Conservation (phyloP, 2,113 vertebrate species). For the Phoxinus phoxinus region DNA sequence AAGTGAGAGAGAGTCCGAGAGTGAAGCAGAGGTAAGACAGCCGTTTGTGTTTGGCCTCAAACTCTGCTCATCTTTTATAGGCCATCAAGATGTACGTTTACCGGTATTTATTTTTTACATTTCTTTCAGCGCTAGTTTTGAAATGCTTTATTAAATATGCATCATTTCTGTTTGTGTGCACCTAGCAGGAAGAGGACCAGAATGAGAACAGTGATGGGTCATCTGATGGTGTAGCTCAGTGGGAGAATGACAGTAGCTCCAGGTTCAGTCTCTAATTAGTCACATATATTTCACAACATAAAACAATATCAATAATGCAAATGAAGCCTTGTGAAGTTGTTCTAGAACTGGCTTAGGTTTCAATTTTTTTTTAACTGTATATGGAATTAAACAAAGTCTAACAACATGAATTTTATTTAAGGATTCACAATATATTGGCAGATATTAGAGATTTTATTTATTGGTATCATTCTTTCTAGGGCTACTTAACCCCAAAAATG, state of each 20-base stretch:
- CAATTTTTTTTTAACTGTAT: not conserved
- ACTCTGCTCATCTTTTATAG: not conserved
- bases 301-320: not conserved
- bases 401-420: not conserved
- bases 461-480: too few relatives aligned
- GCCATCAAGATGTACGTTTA: not conserved
- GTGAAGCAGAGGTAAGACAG: conserved; percentile 37
- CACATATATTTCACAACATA: not conserved
- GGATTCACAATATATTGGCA: too few relatives aligned
- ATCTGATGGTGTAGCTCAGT: conserved; percentile 84
- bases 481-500: too few relatives aligned
- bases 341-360: not conserved
- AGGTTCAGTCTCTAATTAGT: conserved; percentile 74
- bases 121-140: not conserved
- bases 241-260: conserved; percentile 95
- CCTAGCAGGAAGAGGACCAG: conserved; percentile 81
- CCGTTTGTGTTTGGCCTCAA: too few relatives aligned
- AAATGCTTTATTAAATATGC: not conserved
- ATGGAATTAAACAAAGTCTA: not conserved
- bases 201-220: conserved; percentile 84
- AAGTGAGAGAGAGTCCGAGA: conserved; percentile 85
- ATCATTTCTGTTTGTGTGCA: conserved; percentile 26
- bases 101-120: not conserved
- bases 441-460: too few relatives aligned
- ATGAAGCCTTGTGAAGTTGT: not conserved